Evolutionary conservation across 2,797 vertebrate genomes (phyloP).

Genomic region (Chloroceryle inda): DNA sequence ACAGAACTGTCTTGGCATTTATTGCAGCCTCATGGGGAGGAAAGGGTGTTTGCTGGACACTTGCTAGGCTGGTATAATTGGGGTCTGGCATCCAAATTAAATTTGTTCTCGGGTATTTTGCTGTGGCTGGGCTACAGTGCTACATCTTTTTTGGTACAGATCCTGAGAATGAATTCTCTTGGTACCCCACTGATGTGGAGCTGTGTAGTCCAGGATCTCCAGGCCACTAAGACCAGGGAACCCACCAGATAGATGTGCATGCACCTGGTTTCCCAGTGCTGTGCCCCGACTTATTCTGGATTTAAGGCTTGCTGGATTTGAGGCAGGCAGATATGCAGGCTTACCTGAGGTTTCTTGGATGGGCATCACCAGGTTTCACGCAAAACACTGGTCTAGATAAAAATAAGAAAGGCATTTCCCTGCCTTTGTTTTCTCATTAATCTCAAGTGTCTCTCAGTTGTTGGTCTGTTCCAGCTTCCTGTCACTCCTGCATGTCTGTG

Average conservation of each 20-base stretch:
- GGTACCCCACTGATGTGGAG: rapidly evolving
- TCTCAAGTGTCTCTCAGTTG: not conserved
- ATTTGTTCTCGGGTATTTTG: not conserved
- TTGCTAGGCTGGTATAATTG: not conserved
- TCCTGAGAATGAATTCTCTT: not conserved
- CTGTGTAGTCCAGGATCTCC: not conserved
- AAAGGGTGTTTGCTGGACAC: not conserved
- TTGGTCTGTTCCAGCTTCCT: not conserved
- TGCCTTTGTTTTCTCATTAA: not conserved
- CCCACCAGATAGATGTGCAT: rapidly evolving
- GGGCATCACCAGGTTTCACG: not conserved
- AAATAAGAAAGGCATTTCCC: not conserved
- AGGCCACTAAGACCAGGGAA: not conserved
- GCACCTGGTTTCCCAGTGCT: not conserved
- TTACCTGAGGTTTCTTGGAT: not conserved
- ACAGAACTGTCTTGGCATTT: not conserved
- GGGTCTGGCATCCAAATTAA: not conserved
- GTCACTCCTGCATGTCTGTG: not conserved
- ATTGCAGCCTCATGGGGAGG: not conserved
- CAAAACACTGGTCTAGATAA: not conserved
- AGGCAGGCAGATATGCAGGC: not conserved
- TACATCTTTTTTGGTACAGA: not conserved
- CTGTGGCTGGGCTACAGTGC: not conserved
- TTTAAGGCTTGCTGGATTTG: not conserved
- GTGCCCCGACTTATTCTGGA: not conserved